phyloP scores from a whole-genome alignment of 2,113 vertebrate species.

The Calypte anna region DNA sequence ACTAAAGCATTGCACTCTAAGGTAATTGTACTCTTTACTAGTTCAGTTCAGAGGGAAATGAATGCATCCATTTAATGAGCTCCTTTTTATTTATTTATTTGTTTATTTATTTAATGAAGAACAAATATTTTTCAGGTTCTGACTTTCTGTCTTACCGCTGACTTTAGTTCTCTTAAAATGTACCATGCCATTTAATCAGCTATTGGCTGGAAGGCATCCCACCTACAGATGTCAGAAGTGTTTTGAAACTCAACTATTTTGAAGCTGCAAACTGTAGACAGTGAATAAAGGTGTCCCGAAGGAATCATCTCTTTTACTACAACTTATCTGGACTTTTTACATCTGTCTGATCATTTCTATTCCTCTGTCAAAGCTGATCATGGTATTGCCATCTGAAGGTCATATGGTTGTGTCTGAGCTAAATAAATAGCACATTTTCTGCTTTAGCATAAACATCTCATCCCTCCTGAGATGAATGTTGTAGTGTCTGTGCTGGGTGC shows the following conservation, averaged over 20 bases:
- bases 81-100: background rate
- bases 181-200: background rate
- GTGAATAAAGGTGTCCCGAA: background rate
- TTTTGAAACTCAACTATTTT: background rate
- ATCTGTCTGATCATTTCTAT: background rate
- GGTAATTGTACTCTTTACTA: slow-evolving; percentile 18
- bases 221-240: background rate
- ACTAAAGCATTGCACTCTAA: background rate
- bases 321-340: background rate
- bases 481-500: slow-evolving; percentile 9
- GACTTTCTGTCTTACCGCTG: background rate
- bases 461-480: slow-evolving; percentile 21
- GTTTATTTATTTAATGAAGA: background rate
- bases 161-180: background rate
- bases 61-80: background rate
- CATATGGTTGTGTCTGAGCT: slow-evolving; percentile 29
- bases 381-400: slow-evolving; percentile 42
- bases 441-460: background rate
- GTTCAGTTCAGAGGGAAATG: background rate
- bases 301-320: background rate
- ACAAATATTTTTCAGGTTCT: background rate
- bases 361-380: slow-evolving; percentile 1
- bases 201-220: background rate
- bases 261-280: background rate
- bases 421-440: slow-evolving; percentile 46